phyloP scores from a whole-genome alignment of 2,888 invertebrate species.

The Enoplolaimus lenunculus region DNA sequence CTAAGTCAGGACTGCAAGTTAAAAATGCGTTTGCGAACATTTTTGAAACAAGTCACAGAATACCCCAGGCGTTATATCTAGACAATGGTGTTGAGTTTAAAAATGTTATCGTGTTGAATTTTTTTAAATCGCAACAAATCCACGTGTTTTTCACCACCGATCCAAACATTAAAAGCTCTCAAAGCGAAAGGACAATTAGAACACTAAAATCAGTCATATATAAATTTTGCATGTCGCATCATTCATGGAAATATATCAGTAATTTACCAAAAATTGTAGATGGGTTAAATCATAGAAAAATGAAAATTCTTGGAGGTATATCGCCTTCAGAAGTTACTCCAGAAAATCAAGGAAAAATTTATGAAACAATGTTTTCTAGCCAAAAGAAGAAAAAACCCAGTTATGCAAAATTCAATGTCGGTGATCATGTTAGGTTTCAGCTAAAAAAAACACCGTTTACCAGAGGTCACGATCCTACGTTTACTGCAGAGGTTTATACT shows the following conservation, averaged over 20 bases:
- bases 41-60: neutral
- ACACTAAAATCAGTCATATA: slow-evolving; percentile 2
- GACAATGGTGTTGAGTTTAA: slow-evolving; percentile 7
- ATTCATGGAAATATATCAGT: neutral
- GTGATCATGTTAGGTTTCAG: slow-evolving; percentile 3
- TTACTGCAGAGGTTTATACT: neutral
- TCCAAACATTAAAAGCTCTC: slow-evolving; percentile 13
- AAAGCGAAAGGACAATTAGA: neutral
- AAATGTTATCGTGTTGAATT: neutral
- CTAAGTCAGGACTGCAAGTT: neutral
- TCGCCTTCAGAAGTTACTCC: neutral
- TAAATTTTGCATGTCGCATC: neutral
- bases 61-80: neutral
- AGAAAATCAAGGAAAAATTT: neutral
- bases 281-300: slow-evolving; percentile 8
- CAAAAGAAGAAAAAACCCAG: neutral
- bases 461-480: slow-evolving; percentile 3
- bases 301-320: slow-evolving; percentile 2
- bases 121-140: neutral
- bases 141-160: slow-evolving; percentile 7
- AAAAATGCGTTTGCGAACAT: slow-evolving; percentile 3
- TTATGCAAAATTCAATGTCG: slow-evolving; percentile 7
- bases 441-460: neutral
- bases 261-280: neutral
- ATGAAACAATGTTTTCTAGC: neutral